Base-by-base conservation (phyloP, 2,888 invertebrate genomes). In the Trissonchulus sp. region DNA sequence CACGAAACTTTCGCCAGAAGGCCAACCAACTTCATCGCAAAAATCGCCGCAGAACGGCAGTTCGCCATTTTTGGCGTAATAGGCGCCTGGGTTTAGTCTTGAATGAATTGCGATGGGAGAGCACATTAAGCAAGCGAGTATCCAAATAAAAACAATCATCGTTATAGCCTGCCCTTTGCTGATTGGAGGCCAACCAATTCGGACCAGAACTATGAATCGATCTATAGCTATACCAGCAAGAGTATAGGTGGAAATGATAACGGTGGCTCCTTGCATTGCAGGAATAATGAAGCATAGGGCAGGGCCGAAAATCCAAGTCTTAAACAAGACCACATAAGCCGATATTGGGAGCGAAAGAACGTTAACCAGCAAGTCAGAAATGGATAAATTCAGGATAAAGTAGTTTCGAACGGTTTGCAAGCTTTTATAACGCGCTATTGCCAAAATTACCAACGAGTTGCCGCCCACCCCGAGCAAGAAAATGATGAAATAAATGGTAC, bases 41-140 rank as follows among this genome's bases (percentile, higher is more conserved):
- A 69, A 69, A 35, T 69, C 23, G 71, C 71, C 71, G 34, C 71
- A 69, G 37, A 69, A 69, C 71, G 71, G 71, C 23, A 36, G 3
- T 18, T 30, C 2, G 3, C 36, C 36, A 8, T 28, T 31, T 36
- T 69, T 35, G 35, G 34, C n/a, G 36, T 69, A 69, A n/a, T 69
- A 36, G 2, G 71, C 23, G 2, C 71, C 71, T 8, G 71, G 71
- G 3, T 33, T 37, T n/a, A 69, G 71, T 30, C 71, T 30, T 3
- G 15, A 18, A 34, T 36, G 34, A 69, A 69, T 69, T 8, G 15
- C 71, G 3, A 69, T 69, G 36, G 71, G 71, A 3, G 37, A n/a
- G 37, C 71, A 69, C 33, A 69, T 34, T 3, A 8, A 30, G 8
- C 8, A 65, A 28, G 68, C 68, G 8, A 65, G 8, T 8, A 34